Base-by-base conservation (phyloP, 2,113 vertebrate species). In the Lanius collurio region DNA sequence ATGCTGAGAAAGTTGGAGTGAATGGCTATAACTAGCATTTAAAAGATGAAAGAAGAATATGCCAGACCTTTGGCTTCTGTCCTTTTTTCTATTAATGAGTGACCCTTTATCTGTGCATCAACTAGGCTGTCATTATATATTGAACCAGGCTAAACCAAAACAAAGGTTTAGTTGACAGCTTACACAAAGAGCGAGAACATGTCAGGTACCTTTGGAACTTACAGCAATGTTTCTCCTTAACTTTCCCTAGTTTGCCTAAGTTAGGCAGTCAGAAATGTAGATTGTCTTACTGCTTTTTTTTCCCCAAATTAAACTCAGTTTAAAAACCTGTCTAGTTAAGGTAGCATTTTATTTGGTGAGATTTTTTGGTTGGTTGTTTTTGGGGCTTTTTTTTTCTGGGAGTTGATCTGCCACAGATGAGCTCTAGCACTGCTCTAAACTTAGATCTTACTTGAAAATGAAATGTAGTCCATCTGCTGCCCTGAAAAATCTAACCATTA, bases 401-500 rank as follows among this genome's bases (percentile, higher is more conserved):
- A 42, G 46, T 27, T 73, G 14, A 53, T 85, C 56, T 92, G 52
- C 24, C 17, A 31, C 46, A 47, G n/a, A 35, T 53, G 63, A 86
- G 59, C 39, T 89, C 78, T 77, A 87, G 78, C 59, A 55, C 42
- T 87, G 75, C 39, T 91, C 79, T 79, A 87, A 94, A 90, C 63
- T 79, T 95, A 79, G 84, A 85, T 93, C 35, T 64, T 75, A 17
- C 22, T 85, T 90, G 78, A 63, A 80, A 77, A n/a, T 63, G 79
- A 95, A 91, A 85, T 78, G 47, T 55, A 35, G 74, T 88, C 71
- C 64, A 46, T 91, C 90, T 95, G 91, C 85, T 90, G 90, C 79
- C 78, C 79, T 94, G 71, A 91, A 79, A 88, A 94, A 70, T 83
- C 28, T 44, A 82, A 89, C 78, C 23, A 22, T 62, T 90, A 1